Evolutionary conservation across 1,140 invertebrate species (phyloP), one percentile per base, ranked within the genome.

Genomic region (Aleiodes sp.): DNA sequence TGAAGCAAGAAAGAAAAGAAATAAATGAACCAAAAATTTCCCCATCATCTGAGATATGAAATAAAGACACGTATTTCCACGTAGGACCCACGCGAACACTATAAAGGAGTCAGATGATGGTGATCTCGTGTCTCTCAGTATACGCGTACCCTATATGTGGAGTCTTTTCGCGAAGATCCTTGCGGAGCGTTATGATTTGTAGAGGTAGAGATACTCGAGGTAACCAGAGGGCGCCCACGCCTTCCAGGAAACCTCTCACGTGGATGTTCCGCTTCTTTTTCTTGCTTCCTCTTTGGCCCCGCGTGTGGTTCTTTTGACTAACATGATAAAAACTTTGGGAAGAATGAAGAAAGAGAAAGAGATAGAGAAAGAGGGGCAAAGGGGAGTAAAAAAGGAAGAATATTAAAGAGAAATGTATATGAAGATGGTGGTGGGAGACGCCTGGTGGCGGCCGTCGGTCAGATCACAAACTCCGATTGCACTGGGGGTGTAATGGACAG

Each of bases 401-500:
- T 52, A 52, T 52, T 52, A 52, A 59, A 31, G 59, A 43, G 28
- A 39, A 16, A 37, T 16, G 33, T 33, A 39, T 46, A 57, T 43
- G 56, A 9, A 16, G 41, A 24, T 26, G 16, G 16, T 29, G 24
- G 6, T 33, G 14, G 21, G 24, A 24, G 46, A 28, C 14, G 37
- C 62, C 14, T 31, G 41, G 37, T 65, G 56, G 64, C 63, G 70
- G 65, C 56, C 61, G 70, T 46, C 60, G 37, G 35, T 61, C 74
- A 82, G 80, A 82, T 82, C 75, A 80, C 72, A 75, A 68, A 60
- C 52, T 33, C 63, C 71, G 84, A 83, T 83, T 80, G 75, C 73
- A 75, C 73, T 79, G 76, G 75, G 77, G 78, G 78, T 84, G 83
- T 85, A 85, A 85, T 85, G 82, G 82, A 83, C 79, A 76, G 80